phyloP scores from a whole-genome alignment of 2,113 vertebrate genomes.

The Gallinago undulata region DNA sequence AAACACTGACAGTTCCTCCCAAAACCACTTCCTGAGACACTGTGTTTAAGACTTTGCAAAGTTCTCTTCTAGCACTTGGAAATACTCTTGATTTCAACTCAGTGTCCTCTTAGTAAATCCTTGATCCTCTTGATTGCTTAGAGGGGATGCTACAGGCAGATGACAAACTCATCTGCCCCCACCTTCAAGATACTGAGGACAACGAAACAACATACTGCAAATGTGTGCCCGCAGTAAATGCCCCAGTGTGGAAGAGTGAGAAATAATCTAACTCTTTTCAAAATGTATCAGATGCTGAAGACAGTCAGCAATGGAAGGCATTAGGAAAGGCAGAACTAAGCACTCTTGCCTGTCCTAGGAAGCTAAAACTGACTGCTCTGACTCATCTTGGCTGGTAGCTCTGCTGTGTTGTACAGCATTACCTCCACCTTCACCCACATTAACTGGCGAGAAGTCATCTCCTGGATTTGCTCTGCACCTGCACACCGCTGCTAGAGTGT shows the following conservation, averaged over 20 bases:
- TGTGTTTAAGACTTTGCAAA: background rate
- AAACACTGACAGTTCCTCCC: background rate
- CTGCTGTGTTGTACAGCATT: background rate
- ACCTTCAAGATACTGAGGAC: background rate
- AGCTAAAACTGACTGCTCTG: background rate
- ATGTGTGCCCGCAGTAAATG: background rate
- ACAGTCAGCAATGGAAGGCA: background rate
- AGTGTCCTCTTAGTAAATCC: background rate
- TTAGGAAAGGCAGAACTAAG: background rate
- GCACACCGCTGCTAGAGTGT: background rate
- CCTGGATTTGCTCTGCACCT: background rate
- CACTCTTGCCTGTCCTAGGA: background rate
- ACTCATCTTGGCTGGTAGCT: background rate
- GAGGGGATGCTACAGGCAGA: background rate
- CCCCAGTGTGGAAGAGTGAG: background rate
- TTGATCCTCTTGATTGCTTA: rapidly evolving
- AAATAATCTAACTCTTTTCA: background rate
- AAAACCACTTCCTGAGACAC: background rate
- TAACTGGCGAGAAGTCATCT: background rate
- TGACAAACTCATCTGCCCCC: background rate
- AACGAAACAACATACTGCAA: background rate
- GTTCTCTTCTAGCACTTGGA: background rate
- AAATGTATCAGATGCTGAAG: background rate
- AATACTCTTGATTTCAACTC: background rate
- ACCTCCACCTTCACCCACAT: background rate